Evolutionary conservation across 2,113 vertebrate genomes (phyloP).

Genomic region (Cairina moschata): DNA sequence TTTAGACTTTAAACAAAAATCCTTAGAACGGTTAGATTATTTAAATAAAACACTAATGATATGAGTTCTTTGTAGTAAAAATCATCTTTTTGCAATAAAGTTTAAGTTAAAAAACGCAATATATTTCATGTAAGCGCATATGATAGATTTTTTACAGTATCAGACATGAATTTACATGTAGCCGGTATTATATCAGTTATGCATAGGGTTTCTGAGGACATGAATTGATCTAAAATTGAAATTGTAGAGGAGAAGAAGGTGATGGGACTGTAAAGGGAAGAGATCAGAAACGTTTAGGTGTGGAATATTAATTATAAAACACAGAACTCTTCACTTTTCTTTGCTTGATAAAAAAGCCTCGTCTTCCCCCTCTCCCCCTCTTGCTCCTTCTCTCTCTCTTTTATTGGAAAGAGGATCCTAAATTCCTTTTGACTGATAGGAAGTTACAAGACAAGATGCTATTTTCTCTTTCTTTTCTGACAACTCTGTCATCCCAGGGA

Average conservation of each 20-base stretch:
- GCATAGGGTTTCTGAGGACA: not conserved
- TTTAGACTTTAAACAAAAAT: not conserved
- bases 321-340: constrained; percentile 48
- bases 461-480: constrained; percentile 82
- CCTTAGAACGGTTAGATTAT: not conserved
- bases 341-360: constrained; percentile 34
- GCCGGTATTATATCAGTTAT: not conserved
- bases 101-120: not conserved
- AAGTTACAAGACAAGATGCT: constrained; percentile 79
- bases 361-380: not conserved
- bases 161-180: not conserved
- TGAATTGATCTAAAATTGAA: constrained; percentile 2
- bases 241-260: constrained; percentile 11
- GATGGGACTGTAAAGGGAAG: constrained; percentile 1
- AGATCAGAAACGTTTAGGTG: constrained; percentile 44
- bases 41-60: not conserved
- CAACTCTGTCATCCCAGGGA: constrained; percentile 82
- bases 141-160: not conserved
- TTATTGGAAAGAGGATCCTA: constrained; percentile 69
- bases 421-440: constrained; percentile 77
- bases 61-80: not conserved
- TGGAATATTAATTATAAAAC: constrained; percentile 68
- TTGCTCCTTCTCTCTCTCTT: constrained; percentile 10
- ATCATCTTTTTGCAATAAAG: accelerated
- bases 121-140: not conserved